Conservation (phyloP, 2,797 vertebrate species). For the Clarias pachynema region DNA sequence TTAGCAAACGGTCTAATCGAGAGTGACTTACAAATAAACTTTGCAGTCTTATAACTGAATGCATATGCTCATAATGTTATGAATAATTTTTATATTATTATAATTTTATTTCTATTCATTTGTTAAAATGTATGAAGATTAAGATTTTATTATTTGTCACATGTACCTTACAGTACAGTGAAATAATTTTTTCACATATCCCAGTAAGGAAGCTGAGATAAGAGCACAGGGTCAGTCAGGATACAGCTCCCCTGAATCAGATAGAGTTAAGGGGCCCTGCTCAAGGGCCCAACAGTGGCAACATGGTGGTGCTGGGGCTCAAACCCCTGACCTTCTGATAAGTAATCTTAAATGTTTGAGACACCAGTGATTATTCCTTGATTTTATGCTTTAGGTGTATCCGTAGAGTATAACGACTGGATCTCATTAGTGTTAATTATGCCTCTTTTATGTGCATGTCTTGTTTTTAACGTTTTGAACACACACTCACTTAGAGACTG, state of each 20-base stretch:
- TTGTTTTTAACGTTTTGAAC: neutral
- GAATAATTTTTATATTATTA: neutral
- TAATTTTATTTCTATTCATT: neutral
- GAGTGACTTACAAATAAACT: neutral
- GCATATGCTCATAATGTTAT: neutral
- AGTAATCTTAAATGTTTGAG: too few relatives aligned
- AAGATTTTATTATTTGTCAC: neutral
- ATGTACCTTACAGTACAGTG: too few relatives aligned
- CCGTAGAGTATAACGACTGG: neutral
- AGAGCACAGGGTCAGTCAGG: too few relatives aligned
- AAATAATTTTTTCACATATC: too few relatives aligned
- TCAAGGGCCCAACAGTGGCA: too few relatives aligned
- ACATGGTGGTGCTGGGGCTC: too few relatives aligned
- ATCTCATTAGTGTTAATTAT: neutral
- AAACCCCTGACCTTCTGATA: too few relatives aligned
- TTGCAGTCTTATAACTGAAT: neutral
- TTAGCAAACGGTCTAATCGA: neutral
- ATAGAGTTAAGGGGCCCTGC: too few relatives aligned
- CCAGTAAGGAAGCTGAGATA: too few relatives aligned
- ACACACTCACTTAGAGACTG: neutral
- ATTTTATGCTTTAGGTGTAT: neutral
- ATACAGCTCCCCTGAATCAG: too few relatives aligned
- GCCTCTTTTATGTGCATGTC: neutral
- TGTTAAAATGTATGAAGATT: neutral
- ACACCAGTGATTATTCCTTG: neutral